Evolutionary conservation across 1,140 invertebrate genomes (phyloP).

Genomic region (Polypedilum vanderplanki): DNA sequence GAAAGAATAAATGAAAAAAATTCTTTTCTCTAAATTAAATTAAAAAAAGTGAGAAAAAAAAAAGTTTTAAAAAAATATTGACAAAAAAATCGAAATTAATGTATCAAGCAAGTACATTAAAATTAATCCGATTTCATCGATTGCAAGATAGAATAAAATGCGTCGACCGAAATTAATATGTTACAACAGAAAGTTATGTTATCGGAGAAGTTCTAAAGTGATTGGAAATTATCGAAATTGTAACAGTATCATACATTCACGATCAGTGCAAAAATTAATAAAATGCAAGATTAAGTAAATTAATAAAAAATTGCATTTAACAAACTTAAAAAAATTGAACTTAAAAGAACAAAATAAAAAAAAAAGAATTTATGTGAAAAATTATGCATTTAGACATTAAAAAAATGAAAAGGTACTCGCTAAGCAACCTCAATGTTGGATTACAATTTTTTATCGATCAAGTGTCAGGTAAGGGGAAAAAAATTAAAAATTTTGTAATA

Average conservation of each 20-base stretch:
- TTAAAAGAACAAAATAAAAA: not conserved
- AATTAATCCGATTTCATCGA: constrained; percentile 2
- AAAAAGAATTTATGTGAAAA: not conserved
- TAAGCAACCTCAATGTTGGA: not conserved
- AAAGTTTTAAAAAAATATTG: not conserved
- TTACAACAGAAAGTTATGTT: constrained; percentile 3
- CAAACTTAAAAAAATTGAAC: not conserved
- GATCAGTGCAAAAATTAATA: constrained; percentile 24
- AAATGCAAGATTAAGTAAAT: constrained; percentile 27
- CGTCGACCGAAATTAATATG: not conserved
- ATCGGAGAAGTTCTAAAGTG: constrained; percentile 22
- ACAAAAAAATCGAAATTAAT: constrained; percentile 17
- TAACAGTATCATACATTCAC: not conserved
- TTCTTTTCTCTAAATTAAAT: not conserved
- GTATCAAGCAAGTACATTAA: constrained; percentile 20
- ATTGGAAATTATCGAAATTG: not conserved
- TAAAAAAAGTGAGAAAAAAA: not conserved
- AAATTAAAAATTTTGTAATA: not conserved
- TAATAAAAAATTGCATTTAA: not conserved
- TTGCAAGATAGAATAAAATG: constrained; percentile 24
- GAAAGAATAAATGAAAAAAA: not conserved
- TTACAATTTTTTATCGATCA: constrained; percentile 19
- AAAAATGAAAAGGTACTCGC: constrained; percentile 1
- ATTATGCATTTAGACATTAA: constrained; percentile 24
- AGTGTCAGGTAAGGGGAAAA: not conserved